Conservation (phyloP, 1,140 invertebrate genomes). For the Heliothis virescens region DNA sequence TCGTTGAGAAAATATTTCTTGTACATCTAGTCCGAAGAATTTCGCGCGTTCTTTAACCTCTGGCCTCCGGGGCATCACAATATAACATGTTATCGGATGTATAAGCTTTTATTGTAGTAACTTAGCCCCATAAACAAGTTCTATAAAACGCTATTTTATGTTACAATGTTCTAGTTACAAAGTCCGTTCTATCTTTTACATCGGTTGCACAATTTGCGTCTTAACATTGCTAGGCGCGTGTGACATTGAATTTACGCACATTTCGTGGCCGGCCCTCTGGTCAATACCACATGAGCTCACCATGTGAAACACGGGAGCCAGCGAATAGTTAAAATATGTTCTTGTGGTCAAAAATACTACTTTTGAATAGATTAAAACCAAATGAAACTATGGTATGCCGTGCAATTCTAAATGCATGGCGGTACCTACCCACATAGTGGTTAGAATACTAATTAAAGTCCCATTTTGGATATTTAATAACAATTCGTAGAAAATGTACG, state of each 20-base stretch:
- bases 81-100: too few relatives aligned
- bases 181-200: slow-evolving; percentile 32
- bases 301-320: slow-evolving; percentile 16
- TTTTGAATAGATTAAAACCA: slow-evolving; percentile 2
- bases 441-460: too few relatives aligned
- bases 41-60: too few relatives aligned
- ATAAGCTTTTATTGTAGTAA: too few relatives aligned
- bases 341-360: background rate
- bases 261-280: slow-evolving; percentile 34
- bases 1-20: too few relatives aligned
- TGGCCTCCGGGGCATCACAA: too few relatives aligned
- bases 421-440: too few relatives aligned
- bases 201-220: slow-evolving; percentile 48
- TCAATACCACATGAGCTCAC: slow-evolving; percentile 37
- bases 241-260: slow-evolving; percentile 52
- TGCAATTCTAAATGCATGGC: too few relatives aligned
- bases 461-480: too few relatives aligned
- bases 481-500: too few relatives aligned
- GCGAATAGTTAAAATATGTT: background rate
- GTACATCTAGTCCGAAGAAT: too few relatives aligned
- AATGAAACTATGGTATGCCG: too few relatives aligned
- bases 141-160: slow-evolving; percentile 5
- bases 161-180: slow-evolving; percentile 21
- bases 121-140: background rate
- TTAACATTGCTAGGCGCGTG: slow-evolving; percentile 44